Percentiles rank a stretch among this genome's conserved stretches.
Evolutionary conservation across 1,140 invertebrate species (phyloP).

Genomic region (Brevipalpus yothersi): DNA sequence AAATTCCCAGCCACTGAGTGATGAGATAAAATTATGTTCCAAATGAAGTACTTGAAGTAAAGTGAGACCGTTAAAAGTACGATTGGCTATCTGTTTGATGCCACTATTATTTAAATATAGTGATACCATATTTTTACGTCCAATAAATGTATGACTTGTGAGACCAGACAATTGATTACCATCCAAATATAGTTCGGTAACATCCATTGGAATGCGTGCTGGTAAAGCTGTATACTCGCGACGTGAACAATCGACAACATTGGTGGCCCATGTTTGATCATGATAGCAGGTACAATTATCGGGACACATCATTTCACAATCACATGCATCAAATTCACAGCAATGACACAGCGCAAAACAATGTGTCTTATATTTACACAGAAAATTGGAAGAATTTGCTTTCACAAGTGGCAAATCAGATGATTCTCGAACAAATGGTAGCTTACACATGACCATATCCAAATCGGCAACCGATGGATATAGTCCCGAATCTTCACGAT

Average conservation of each 20-base stretch:
- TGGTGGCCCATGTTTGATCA: slow-evolving; percentile 73
- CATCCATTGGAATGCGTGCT: slow-evolving; percentile 70
- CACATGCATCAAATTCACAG: slow-evolving; percentile 80
- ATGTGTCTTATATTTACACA: slow-evolving; percentile 72
- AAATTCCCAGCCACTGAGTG: slow-evolving; percentile 61
- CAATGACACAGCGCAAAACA: slow-evolving; percentile 78
- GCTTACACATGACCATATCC: slow-evolving; percentile 64
- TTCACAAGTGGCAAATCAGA: slow-evolving; percentile 38
- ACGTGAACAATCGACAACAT: slow-evolving; percentile 58
- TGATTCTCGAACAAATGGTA: slow-evolving; percentile 51
- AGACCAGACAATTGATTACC: slow-evolving; percentile 65
- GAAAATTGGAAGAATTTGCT: slow-evolving; percentile 58
- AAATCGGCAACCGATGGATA: slow-evolving; percentile 72
- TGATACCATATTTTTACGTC: slow-evolving; percentile 57
- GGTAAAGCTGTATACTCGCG: slow-evolving; percentile 50
- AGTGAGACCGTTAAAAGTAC: slow-evolving; percentile 62
- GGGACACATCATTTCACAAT: slow-evolving; percentile 84
- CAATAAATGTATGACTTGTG: slow-evolving; percentile 67
- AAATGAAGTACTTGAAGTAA: slow-evolving; percentile 37
- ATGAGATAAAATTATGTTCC: slow-evolving; percentile 56
- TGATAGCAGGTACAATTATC: slow-evolving; percentile 79
- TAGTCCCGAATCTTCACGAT: slow-evolving; percentile 28
- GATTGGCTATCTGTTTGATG: slow-evolving; percentile 55
- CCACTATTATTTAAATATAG: slow-evolving; percentile 66
- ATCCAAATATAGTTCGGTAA: slow-evolving; percentile 71